Evolutionary conservation across 2,888 invertebrate genomes (phyloP).

Genomic region (Microplitis deprimator): DNA sequence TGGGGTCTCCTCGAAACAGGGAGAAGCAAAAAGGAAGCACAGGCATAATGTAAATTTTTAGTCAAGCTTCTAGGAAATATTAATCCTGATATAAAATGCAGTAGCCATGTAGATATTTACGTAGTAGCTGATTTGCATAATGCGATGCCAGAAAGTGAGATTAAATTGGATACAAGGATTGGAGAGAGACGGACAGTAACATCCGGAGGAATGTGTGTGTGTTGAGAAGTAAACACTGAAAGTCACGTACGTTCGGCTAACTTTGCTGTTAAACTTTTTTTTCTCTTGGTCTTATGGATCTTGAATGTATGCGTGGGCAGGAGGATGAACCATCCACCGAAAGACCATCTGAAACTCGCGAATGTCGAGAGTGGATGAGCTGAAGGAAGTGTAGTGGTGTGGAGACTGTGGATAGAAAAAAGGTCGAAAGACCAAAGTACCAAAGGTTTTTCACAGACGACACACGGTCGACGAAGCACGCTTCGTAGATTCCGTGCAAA

Average conservation of each 20-base stretch:
- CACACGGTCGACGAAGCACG: constrained; percentile 35
- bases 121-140: constrained; percentile 14
- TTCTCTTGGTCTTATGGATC: background rate
- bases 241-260: constrained; percentile 17
- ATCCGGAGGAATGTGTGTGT: background rate
- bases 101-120: constrained; percentile 16
- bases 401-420: background rate
- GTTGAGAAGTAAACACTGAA: constrained; percentile 1
- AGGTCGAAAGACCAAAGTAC: constrained; percentile 1
- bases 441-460: constrained; percentile 25
- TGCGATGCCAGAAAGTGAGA: constrained; percentile 1
- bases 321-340: background rate
- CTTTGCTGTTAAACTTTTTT: constrained; percentile 29
- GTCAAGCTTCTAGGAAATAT: background rate
- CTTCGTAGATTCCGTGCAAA: constrained; percentile 32
- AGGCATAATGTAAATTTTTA: background rate
- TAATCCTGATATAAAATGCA: constrained; percentile 5
- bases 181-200: background rate
- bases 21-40: background rate
- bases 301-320: background rate
- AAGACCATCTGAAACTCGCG: background rate
- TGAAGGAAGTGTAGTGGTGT: background rate
- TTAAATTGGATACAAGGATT: background rate
- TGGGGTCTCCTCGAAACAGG: background rate
- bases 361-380: background rate